phyloP scores from a whole-genome alignment of 2,797 vertebrate species.

The Adrianichthys oophorus region DNA sequence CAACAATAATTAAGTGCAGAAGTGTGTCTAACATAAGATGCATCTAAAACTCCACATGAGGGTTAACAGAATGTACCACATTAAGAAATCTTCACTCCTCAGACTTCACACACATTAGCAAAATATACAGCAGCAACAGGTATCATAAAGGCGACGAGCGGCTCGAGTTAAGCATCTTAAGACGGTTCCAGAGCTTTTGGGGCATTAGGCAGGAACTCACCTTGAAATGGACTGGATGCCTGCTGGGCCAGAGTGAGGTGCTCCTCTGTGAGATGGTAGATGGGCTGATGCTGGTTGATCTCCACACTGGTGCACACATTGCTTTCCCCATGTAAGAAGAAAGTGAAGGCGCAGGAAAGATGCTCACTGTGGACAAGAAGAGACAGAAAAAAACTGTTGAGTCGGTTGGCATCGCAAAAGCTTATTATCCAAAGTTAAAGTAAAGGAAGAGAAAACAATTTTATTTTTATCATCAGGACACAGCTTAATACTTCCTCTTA shows the following conservation, averaged over 20 bases:
- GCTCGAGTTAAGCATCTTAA: neutral
- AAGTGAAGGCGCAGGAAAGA: constrained; percentile 97
- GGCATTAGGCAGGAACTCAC: constrained; percentile 61
- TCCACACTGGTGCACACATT: constrained; percentile 99
- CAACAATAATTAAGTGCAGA: too few relatives aligned
- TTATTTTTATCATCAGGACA: too few relatives aligned
- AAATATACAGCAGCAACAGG: too few relatives aligned
- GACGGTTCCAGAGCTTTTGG: neutral
- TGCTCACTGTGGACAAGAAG: constrained; percentile 83
- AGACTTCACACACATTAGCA: too few relatives aligned
- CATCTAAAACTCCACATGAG: too few relatives aligned
- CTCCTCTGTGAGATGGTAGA: constrained; percentile 95
- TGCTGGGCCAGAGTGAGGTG: constrained; percentile 94
- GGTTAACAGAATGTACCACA: too few relatives aligned
- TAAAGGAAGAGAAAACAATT: neutral
- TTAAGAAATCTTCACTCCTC: too few relatives aligned
- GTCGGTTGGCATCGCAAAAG: constrained; percentile 22
- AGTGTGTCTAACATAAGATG: too few relatives aligned
- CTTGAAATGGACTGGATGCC: constrained; percentile 95
- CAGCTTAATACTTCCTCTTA: too few relatives aligned
- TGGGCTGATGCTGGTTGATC: constrained; percentile 98
- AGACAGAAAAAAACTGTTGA: constrained; percentile 18
- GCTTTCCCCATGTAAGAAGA: constrained; percentile 97
- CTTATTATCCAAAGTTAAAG: constrained; percentile 38
- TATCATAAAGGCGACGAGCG: neutral